These are phyloP conservation scores for Lysandra coridon DNA, from an alignment of 2,888 invertebrate genomes.

Conservation along the genomic window DNA sequence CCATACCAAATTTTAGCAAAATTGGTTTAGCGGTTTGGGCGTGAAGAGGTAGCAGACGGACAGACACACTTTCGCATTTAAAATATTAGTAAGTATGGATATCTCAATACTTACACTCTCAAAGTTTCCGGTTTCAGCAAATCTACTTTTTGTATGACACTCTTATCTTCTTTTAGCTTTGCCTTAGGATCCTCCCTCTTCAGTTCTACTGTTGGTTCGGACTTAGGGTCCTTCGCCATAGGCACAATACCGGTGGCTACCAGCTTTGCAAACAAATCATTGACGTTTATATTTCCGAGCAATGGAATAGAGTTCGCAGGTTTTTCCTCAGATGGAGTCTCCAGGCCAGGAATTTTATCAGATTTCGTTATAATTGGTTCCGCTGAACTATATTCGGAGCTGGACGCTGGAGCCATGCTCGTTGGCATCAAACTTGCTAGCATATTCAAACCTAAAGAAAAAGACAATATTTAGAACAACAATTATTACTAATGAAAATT, in stretches of 20 bases:
- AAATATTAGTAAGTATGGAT: too few relatives aligned
- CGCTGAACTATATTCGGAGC: constrained; percentile 78
- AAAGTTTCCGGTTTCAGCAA: constrained; percentile 86
- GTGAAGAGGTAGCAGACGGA: too few relatives aligned
- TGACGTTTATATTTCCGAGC: constrained; percentile 83
- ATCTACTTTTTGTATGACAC: constrained; percentile 82
- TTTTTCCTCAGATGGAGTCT: constrained; percentile 58
- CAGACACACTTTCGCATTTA: too few relatives aligned
- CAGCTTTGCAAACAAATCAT: constrained; percentile 91
- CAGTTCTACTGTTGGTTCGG: constrained; percentile 48
- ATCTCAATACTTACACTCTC: constrained; percentile 81
- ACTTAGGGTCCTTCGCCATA: constrained; percentile 47
- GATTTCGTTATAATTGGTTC: constrained; percentile 62
- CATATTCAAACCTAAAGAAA: constrained; percentile 80
- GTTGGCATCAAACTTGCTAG: constrained; percentile 84
- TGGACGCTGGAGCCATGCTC: constrained; percentile 79
- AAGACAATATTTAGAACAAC: neutral
- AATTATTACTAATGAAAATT: neutral
- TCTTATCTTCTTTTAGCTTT: constrained; percentile 59
- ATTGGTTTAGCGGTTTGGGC: too few relatives aligned
- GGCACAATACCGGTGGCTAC: constrained; percentile 85
- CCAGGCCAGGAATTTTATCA: constrained; percentile 66
- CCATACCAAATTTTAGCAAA: too few relatives aligned
- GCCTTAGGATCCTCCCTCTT: constrained; percentile 52
- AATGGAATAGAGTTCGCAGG: constrained; percentile 53